Percentiles rank a stretch among this genome's conserved stretches.
Evolutionary conservation across 2,113 vertebrate genomes (phyloP).

Genomic region (Arizona elegans): DNA sequence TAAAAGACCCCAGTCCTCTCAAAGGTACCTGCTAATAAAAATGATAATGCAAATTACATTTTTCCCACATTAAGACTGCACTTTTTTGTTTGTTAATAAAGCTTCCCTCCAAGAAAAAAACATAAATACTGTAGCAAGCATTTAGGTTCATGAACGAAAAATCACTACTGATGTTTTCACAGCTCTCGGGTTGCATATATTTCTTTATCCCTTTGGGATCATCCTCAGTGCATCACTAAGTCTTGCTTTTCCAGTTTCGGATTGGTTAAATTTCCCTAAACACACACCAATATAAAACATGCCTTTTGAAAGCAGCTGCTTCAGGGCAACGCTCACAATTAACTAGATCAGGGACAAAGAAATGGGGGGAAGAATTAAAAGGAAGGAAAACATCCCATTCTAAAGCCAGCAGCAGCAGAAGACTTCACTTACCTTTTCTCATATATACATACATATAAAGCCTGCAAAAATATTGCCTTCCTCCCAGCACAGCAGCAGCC

Average conservation of each 20-base stretch:
- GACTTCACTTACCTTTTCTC: slow-evolving; percentile 43
- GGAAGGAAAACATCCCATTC: not conserved
- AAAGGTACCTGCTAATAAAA: accelerated
- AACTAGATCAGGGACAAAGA: slow-evolving; percentile 17
- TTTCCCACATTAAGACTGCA: not conserved
- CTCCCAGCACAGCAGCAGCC: slow-evolving; percentile 45
- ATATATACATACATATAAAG: slow-evolving; percentile 31
- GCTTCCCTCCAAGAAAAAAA: accelerated
- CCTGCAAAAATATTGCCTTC: slow-evolving; percentile 44
- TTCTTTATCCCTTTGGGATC: slow-evolving; percentile 19
- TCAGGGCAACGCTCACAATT: not conserved
- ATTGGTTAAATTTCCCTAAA: not conserved
- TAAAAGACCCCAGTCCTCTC: accelerated
- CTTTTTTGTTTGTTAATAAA: not conserved
- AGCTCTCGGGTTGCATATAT: not conserved
- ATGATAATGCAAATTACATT: not conserved
- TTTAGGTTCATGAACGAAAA: accelerated
- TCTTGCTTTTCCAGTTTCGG: not conserved
- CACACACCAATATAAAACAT: not conserved
- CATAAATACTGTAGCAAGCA: not conserved
- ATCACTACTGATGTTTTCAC: not conserved
- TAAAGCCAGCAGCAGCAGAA: not conserved
- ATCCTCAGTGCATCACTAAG: slow-evolving; percentile 3
- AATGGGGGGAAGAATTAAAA: not conserved
- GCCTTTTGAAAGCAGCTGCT: not conserved